Base-by-base conservation (phyloP, 2,797 vertebrate genomes). In the Syngnathus rostellatus region DNA sequence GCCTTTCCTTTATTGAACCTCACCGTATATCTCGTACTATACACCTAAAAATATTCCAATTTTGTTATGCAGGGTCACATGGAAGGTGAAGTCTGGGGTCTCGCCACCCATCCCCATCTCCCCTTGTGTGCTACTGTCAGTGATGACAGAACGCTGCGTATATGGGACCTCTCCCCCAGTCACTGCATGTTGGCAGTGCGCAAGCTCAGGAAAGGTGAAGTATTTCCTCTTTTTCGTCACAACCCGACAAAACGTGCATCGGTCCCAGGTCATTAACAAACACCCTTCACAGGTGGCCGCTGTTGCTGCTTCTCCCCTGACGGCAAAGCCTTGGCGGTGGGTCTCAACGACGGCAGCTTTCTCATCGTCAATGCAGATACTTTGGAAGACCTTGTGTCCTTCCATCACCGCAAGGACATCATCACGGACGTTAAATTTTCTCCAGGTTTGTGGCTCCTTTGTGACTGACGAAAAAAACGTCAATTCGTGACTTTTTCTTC, bases 121-220 rank as follows among this genome's bases (percentile, higher is more conserved):
- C 97, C 97, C 65, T 93, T 99, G 80, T 99, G 96, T 89, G 97
- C 97, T 87, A 98, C 96, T 69, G 95, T 99, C 83, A 99, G 97
- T 72, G 95, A 99, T 85, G 97, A 99, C 88, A 98, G 93, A 90
- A 99, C 97, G 68, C 91, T 99, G 82, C 93, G 97, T 83, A 98
- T 99, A 89, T 99, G 97, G 97, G 97, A 99, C 88, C 95, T 99
- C 62, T 99, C 97, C 63, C 95, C 96, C 74, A 98, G 95, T 89
- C 97, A 99, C 85, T 99, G 97, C 87, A 99, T 99, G 97, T 86
- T 99, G 81, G 97, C 97, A 59, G 96, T 99, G 80, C 96, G 97
- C 86, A 99, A 99, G 87, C 91, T 99, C 84, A 95, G 94, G 78
- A 99, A 98, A 90, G 97, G 97, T 98, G 93, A 71, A 58, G 37